A percentile compares a stretch with the other conserved stretches of the same genome.
Evolutionary conservation across 2,797 vertebrate species (phyloP).

Genomic region (Lophotriccus pileatus): DNA sequence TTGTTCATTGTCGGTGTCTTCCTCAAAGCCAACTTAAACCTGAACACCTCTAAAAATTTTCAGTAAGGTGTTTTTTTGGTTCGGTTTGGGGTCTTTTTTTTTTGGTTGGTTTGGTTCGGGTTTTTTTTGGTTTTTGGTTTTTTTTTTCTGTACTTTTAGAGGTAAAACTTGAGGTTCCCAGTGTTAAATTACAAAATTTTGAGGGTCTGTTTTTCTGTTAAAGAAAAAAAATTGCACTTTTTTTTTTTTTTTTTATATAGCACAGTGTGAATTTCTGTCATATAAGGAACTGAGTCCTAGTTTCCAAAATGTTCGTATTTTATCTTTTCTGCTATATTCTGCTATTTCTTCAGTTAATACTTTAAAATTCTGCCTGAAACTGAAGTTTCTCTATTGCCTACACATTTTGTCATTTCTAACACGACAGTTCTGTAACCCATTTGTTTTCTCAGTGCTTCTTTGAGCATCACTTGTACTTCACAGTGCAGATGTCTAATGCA

Average conservation of each 20-base stretch:
- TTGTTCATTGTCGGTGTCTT: not conserved
- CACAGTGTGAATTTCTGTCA: not conserved
- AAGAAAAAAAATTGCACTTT: not conserved
- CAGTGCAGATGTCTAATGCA: constrained; percentile 66
- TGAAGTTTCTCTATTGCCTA: constrained; percentile 16
- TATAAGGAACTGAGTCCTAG: not conserved
- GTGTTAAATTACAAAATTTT: not conserved
- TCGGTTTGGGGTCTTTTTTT: not conserved
- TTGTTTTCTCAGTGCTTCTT: constrained; percentile 61
- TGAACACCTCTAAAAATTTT: not conserved
- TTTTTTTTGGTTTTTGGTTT: not conserved
- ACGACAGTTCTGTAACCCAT: constrained; percentile 22
- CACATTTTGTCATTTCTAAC: constrained; percentile 41
- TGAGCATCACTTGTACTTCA: constrained; percentile 56
- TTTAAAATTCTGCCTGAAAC: not conserved
- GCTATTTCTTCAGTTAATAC: constrained; percentile 2
- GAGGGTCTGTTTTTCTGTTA: not conserved
- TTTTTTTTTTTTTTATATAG: not conserved
- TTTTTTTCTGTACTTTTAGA: not conserved
- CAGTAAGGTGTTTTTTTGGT: not conserved
- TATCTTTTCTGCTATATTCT: not conserved
- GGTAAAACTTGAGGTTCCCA: not conserved
- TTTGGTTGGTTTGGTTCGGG: not conserved
- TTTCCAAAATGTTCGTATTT: not conserved
- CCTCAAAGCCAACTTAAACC: not conserved